A percentile compares a stretch with the other conserved stretches of the same genome.
Conservation (phyloP, 1,140 invertebrate species). For the Epicauta chinensis region DNA sequence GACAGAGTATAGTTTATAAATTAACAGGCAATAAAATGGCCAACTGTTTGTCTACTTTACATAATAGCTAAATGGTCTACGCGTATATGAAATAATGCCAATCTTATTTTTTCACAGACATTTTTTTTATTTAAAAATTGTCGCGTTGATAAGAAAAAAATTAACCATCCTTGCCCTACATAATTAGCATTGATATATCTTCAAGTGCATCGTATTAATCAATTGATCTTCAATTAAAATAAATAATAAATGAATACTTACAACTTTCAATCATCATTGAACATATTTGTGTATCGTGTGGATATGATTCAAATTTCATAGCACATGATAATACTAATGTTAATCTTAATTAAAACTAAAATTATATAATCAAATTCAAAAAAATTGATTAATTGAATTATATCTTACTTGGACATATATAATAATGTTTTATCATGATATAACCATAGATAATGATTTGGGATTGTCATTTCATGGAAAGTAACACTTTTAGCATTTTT, state of each 20-base stretch:
- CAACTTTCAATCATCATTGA: constrained; percentile 88
- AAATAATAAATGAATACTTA: constrained; percentile 58
- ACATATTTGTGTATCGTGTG: constrained; percentile 83
- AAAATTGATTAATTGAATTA: background rate
- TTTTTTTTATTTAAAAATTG: no score
- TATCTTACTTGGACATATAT: constrained; percentile 82
- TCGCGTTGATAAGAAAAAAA: no score
- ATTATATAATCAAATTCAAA: background rate
- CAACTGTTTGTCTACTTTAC: no score
- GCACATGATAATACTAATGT: constrained; percentile 83
- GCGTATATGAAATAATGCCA: no score
- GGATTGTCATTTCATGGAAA: constrained; percentile 91
- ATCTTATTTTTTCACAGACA: no score
- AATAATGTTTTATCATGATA: constrained; percentile 85
- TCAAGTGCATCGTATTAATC: no score
- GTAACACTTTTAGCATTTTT: constrained; percentile 91
- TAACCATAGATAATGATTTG: constrained; percentile 87
- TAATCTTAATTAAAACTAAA: constrained; percentile 54
- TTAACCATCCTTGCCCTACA: no score
- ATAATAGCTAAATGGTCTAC: no score
- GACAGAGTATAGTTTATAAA: no score
- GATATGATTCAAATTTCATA: constrained; percentile 90
- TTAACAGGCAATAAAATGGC: no score
- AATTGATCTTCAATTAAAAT: no score
- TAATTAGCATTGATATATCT: no score